A percentile compares a stretch with the other conserved stretches of the same genome.
Evolutionary conservation across 2,797 vertebrate genomes (phyloP).

Genomic region (Amblyraja radiata): DNA sequence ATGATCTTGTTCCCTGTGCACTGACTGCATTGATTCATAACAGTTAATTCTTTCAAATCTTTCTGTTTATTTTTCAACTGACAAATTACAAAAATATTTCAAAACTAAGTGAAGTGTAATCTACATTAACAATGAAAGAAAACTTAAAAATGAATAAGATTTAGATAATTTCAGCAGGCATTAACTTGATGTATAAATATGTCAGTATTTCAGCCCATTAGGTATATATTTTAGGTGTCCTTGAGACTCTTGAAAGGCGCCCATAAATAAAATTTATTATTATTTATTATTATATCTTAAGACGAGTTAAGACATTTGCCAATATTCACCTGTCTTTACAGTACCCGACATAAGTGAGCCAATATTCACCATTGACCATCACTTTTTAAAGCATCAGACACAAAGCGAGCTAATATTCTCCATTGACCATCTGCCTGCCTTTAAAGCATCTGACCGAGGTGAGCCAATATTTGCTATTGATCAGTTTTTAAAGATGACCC

Average conservation of each 20-base stretch:
- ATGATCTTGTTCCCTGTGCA: neutral
- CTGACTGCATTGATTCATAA: neutral
- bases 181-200: too few relatives aligned
- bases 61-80: neutral
- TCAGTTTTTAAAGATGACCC: too few relatives aligned
- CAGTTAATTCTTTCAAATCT: neutral
- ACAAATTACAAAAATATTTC: neutral
- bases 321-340: neutral
- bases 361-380: too few relatives aligned
- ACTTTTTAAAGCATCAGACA: too few relatives aligned
- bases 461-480: too few relatives aligned
- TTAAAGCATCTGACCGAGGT: neutral
- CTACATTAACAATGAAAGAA: neutral
- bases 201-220: neutral
- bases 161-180: too few relatives aligned
- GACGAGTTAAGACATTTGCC: neutral
- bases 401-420: neutral
- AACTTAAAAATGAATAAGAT: too few relatives aligned
- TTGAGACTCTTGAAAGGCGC: too few relatives aligned
- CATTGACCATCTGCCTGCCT: neutral
- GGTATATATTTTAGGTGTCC: too few relatives aligned
- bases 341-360: too few relatives aligned
- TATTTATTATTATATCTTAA: neutral
- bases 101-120: neutral
- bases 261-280: too few relatives aligned